A percentile compares a stretch with the other conserved stretches of the same genome.
Evolutionary conservation across 1,140 invertebrate species (phyloP).

Genomic region (Zaprionus camerounensis): DNA sequence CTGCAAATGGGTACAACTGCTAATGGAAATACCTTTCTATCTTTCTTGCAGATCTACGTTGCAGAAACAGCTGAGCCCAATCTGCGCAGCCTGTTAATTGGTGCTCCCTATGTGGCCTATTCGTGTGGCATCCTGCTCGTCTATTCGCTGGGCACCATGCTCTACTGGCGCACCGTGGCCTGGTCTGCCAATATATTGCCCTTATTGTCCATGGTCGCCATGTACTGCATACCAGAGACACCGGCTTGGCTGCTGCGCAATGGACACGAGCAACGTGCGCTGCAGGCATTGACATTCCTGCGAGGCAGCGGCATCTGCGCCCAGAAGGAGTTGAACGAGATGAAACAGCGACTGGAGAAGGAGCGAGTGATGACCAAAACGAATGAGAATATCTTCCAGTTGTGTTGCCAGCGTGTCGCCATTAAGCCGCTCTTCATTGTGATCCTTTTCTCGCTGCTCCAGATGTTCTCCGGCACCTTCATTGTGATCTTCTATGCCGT

Average conservation of each 20-base stretch:
- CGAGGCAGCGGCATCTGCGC: conserved; percentile 87
- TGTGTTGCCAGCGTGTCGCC: conserved; percentile 86
- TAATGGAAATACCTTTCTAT: not conserved
- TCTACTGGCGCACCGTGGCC: conserved; percentile 88
- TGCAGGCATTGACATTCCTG: conserved; percentile 88
- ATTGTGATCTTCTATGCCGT: conserved; percentile 91
- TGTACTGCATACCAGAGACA: conserved; percentile 89
- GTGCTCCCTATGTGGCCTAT: conserved; percentile 88
- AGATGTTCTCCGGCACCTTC: conserved; percentile 90
- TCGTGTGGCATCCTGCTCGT: conserved; percentile 89
- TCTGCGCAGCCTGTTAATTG: conserved; percentile 88
- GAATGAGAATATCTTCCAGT: conserved; percentile 85
- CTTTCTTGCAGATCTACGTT: conserved; percentile 86
- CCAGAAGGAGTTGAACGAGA: conserved; percentile 76
- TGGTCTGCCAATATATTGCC: conserved; percentile 87
- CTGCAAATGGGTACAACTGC: not conserved
- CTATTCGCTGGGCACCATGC: conserved; percentile 87
- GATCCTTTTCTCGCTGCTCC: conserved; percentile 89
- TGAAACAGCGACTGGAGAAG: conserved; percentile 84
- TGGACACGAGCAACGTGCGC: conserved; percentile 87
- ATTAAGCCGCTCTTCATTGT: conserved; percentile 89
- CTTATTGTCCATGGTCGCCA: conserved; percentile 85
- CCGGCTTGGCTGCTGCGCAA: conserved; percentile 89
- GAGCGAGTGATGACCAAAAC: conserved; percentile 84
- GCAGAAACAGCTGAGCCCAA: conserved; percentile 90